Conservation (phyloP, 2,888 invertebrate species). For the Diadegma fenestrale region DNA sequence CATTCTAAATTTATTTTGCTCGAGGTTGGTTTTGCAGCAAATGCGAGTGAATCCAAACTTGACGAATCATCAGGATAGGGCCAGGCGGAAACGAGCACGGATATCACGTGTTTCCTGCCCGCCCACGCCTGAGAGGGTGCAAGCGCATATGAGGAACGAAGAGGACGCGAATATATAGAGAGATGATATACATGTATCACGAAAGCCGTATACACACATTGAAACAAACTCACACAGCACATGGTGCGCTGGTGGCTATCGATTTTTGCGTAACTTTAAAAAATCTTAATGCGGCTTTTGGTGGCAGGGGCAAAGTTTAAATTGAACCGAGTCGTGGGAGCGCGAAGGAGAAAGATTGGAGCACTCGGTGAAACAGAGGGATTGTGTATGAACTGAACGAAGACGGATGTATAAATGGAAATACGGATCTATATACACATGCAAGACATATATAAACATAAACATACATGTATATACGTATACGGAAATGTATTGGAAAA, state of each 20-base stretch:
- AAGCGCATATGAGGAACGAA: constrained; percentile 59
- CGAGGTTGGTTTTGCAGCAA: constrained; percentile 58
- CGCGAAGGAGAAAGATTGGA: constrained; percentile 52
- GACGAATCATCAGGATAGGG: constrained; percentile 70
- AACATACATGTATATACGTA: constrained; percentile 14
- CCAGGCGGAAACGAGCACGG: constrained; percentile 70
- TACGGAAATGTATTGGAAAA: constrained; percentile 57
- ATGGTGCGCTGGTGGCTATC: constrained; percentile 72
- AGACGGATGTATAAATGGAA: constrained; percentile 41
- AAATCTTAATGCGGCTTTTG: constrained; percentile 84
- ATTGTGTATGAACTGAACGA: constrained; percentile 68
- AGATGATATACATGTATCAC: constrained; percentile 27
- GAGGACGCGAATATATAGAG: background rate
- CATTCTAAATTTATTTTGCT: constrained; percentile 67
- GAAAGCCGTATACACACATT: background rate
- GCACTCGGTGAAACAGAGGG: constrained; percentile 67
- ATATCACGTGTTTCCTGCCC: constrained; percentile 66
- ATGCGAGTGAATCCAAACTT: constrained; percentile 67
- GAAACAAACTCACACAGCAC: constrained; percentile 11
- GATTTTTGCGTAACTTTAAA: constrained; percentile 82
- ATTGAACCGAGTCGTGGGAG: constrained; percentile 79
- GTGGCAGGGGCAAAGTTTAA: constrained; percentile 81
- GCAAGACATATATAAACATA: constrained; percentile 12
- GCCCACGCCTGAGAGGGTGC: constrained; percentile 56
- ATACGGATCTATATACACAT: constrained; percentile 3